Base-by-base conservation (phyloP, 2,113 vertebrate species). In the Macaca nemestrina region DNA sequence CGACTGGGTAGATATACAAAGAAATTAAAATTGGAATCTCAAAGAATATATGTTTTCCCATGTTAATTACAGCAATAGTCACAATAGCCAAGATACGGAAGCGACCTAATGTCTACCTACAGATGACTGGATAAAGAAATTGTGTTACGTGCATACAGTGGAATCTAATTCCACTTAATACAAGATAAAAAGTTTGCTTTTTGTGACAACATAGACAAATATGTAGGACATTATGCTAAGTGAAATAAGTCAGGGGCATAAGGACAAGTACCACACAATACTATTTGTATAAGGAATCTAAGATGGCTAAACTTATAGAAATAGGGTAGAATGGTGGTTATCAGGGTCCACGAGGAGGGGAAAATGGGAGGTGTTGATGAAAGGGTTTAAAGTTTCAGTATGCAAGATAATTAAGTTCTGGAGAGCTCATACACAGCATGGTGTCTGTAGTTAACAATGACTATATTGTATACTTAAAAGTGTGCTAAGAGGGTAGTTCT, bases 261-360 rank as follows among this genome's bases (percentile, higher is more conserved):
- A 70, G 35, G 43, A 27, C 13, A 52, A 16, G 23, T 6, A 70
- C 18, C 17, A 70, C 48, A 30, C 17, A 13, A 38, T 40, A 40
- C 18, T 16, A 72, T 20, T 40, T 20, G 27, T 11, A 20, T 38
- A 72, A 50, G 45, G 45, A 52, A 25, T 38, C n/a, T 11, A 52
- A 64, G 23, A 18, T n/a, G 9, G 14, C 25, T 23, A n/a, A 72
- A 52, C 48, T 45, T 20, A 52, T 8, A 23, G 35, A 86, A 30
- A 30, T 13, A 45, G 32, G 27, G 14, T 11, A 32, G 22, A 38
- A 86, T 27, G 48, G 20, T 18, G 45, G 48, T 52, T 72, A 25
- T 35, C 23, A 27, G 3, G 22, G 8, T 8, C 9, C 9, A 22
- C 1, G 13, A 40, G 20, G 8, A 72, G 5, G n/a, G 8, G 9